phyloP scores from a whole-genome alignment of 2,113 vertebrate species.

The Phalacrocorax brasilianus region DNA sequence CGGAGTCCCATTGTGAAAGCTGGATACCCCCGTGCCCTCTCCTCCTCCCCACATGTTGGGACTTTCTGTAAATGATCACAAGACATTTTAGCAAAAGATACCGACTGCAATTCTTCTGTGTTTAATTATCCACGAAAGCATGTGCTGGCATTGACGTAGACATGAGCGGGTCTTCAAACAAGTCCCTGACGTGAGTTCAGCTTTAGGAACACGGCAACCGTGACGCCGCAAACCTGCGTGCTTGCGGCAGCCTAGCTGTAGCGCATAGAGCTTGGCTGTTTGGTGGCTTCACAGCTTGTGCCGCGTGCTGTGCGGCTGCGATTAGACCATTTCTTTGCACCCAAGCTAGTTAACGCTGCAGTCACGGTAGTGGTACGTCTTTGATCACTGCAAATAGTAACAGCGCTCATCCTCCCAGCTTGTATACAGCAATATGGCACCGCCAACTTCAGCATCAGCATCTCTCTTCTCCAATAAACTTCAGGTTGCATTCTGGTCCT shows the following conservation, averaged over 20 bases:
- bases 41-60: not conserved
- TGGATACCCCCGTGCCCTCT: not conserved
- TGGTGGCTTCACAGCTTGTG: not conserved
- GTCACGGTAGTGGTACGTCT: not conserved
- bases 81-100: not conserved
- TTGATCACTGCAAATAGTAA: not conserved
- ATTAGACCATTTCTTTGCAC: not conserved
- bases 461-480: not conserved
- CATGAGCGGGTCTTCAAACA: not conserved
- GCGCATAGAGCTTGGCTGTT: rapidly evolving
- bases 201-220: not conserved
- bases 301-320: not conserved
- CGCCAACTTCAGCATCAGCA: not conserved
- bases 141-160: not conserved
- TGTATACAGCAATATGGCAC: not conserved
- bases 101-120: not conserved
- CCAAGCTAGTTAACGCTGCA: not conserved
- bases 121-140: not conserved
- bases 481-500: not conserved
- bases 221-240: not conserved
- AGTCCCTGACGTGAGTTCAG: not conserved
- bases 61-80: not conserved
- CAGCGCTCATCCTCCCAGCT: not conserved
- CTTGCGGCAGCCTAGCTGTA: rapidly evolving
- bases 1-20: not conserved